Conservation (phyloP, 2,113 vertebrate species). For the Dryoscopus gambensis region DNA sequence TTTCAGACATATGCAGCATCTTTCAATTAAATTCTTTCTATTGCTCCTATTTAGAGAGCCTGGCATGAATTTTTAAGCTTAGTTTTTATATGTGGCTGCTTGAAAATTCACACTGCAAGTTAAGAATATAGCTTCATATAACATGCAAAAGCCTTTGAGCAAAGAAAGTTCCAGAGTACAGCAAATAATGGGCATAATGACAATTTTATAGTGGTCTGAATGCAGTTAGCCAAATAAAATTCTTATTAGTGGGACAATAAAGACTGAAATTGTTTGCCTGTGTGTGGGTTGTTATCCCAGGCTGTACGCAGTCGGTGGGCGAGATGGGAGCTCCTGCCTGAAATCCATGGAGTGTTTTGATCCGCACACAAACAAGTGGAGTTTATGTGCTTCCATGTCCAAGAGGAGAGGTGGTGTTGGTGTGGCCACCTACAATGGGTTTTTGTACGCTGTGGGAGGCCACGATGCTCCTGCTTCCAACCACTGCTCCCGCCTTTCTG, state of each 20-base stretch:
- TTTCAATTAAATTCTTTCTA: background rate
- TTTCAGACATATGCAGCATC: background rate
- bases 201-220: background rate
- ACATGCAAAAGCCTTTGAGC: background rate
- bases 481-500: slow-evolving; percentile 89
- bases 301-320: slow-evolving; percentile 90
- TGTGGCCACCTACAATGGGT: slow-evolving; percentile 90
- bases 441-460: slow-evolving; percentile 90
- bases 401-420: slow-evolving; percentile 92
- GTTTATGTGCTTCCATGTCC: slow-evolving; percentile 88
- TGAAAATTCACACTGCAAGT: background rate
- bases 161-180: background rate
- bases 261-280: background rate
- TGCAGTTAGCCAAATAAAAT: background rate
- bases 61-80: background rate
- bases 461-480: slow-evolving; percentile 94
- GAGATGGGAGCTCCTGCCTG: slow-evolving; percentile 94
- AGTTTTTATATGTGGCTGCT: background rate
- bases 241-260: background rate
- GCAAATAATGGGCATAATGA: background rate
- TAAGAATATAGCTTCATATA: background rate
- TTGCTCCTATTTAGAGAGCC: background rate
- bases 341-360: slow-evolving; percentile 97
- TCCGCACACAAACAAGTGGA: slow-evolving; percentile 98
- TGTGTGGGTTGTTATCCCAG: slow-evolving; percentile 49